A percentile compares a stretch with the other conserved stretches of the same genome.
These are phyloP conservation scores for Pollicipes pollicipes DNA, from an alignment of 1,140 invertebrate genomes.

Conservation along the genomic window DNA sequence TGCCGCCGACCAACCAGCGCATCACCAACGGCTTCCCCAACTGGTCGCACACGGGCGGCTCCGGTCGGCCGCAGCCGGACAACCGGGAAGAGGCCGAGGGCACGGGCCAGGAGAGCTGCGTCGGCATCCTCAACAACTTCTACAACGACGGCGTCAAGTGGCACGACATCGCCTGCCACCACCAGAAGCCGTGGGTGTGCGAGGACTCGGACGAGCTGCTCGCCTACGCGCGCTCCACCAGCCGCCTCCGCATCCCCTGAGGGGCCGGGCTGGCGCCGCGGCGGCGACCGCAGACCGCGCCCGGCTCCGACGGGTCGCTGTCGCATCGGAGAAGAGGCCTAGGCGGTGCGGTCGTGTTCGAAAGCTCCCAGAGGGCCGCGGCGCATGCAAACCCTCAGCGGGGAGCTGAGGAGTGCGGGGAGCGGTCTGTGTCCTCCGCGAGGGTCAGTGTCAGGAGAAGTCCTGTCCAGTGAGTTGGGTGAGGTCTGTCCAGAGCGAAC, in stretches of 20 bases:
- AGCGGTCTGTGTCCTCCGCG: too few relatives aligned
- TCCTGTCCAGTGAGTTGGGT: too few relatives aligned
- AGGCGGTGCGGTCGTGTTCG: too few relatives aligned
- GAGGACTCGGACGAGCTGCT: conserved; percentile 81
- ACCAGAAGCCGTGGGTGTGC: conserved; percentile 80
- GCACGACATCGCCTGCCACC: conserved; percentile 80
- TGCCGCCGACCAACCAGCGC: conserved; percentile 64
- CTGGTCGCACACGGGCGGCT: conserved; percentile 71
- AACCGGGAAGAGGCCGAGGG: conserved; percentile 51
- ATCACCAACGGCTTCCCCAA: conserved; percentile 47
- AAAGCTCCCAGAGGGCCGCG: too few relatives aligned
- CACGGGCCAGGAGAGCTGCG: conserved; percentile 71
- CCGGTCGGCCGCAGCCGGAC: conserved; percentile 65
- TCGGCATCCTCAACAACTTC: conserved; percentile 79
- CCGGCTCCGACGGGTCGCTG: too few relatives aligned
- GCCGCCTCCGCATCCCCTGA: conserved; percentile 3
- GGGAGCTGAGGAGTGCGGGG: too few relatives aligned
- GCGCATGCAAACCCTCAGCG: too few relatives aligned
- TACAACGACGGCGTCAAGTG: conserved; percentile 81
- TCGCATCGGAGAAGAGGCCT: too few relatives aligned
- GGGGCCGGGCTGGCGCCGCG: too few relatives aligned
- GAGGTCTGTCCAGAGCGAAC: too few relatives aligned
- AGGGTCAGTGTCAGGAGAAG: too few relatives aligned
- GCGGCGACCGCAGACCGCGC: too few relatives aligned
- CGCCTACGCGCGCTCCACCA: conserved; percentile 38